Evolutionary conservation across 2,797 vertebrate species (phyloP).

Genomic region (Ciconia nigra): DNA sequence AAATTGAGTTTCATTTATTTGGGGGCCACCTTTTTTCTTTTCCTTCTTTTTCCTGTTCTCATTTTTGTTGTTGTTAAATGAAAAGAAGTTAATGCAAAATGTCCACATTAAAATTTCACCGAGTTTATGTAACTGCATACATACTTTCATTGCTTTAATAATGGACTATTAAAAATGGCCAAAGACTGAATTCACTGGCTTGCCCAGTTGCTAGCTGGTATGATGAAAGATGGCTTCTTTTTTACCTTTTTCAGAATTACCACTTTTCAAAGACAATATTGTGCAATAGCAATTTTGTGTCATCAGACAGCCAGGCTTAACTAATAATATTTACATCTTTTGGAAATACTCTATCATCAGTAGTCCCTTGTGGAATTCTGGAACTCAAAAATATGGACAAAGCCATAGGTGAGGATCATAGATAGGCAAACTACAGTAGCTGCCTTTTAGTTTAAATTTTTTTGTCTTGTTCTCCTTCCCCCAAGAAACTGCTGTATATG

Average conservation of each 20-base stretch:
- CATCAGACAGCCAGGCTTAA: neutral
- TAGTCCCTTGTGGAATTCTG: neutral
- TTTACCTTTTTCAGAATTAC: neutral
- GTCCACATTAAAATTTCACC: slow-evolving; percentile 62
- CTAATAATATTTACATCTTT: neutral
- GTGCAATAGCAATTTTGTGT: neutral
- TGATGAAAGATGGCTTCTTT: neutral
- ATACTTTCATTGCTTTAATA: slow-evolving; percentile 38
- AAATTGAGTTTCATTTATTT: slow-evolving; percentile 99
- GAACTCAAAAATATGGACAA: neutral
- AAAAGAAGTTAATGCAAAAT: slow-evolving; percentile 81
- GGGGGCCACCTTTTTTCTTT: slow-evolving; percentile 86
- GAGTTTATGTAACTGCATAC: slow-evolving; percentile 55
- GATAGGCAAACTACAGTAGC: neutral
- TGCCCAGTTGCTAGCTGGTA: neutral
- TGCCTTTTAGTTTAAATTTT: neutral
- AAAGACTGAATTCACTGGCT: neutral
- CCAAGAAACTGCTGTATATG: neutral
- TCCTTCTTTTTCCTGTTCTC: slow-evolving; percentile 37
- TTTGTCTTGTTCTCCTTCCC: neutral
- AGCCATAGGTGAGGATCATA: neutral
- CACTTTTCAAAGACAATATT: neutral
- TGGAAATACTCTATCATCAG: neutral
- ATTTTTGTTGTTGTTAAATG: slow-evolving; percentile 84
- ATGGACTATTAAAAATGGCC: slow-evolving; percentile 32